phyloP scores from a whole-genome alignment of 2,888 invertebrate genomes.

The Sisyra nigra region DNA sequence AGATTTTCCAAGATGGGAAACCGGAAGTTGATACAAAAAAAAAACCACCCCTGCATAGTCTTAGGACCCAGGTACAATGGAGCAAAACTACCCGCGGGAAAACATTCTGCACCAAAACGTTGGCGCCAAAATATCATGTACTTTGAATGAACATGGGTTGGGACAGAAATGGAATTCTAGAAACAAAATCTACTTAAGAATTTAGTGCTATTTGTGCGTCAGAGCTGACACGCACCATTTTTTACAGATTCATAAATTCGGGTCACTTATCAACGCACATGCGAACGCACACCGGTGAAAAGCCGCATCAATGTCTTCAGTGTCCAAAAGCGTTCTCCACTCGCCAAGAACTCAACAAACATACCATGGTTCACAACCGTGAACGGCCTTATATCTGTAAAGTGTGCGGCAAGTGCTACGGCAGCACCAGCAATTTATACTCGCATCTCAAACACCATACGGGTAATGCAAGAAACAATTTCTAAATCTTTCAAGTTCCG shows the following conservation, averaged over 20 bases:
- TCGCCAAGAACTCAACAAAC: slow-evolving; percentile 19
- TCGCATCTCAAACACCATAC: slow-evolving; percentile 20
- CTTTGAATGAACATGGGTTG: too few species aligned
- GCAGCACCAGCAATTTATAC: slow-evolving; percentile 20
- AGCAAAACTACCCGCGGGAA: too few species aligned
- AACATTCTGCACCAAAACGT: too few species aligned
- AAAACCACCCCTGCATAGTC: too few species aligned
- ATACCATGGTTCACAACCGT: slow-evolving; percentile 21
- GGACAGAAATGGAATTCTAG: too few species aligned
- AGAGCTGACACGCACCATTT: not conserved
- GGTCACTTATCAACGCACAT: slow-evolving; percentile 21
- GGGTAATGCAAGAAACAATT: slow-evolving; percentile 8
- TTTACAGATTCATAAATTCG: slow-evolving; percentile 17
- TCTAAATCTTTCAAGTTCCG: too few species aligned
- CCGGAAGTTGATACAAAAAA: too few species aligned
- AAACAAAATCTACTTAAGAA: not conserved
- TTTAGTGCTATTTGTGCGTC: not conserved
- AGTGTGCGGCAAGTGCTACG: slow-evolving; percentile 19
- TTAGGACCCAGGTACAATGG: too few species aligned
- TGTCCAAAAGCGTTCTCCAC: slow-evolving; percentile 21
- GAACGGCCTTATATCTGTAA: slow-evolving; percentile 20
- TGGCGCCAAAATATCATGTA: too few species aligned
- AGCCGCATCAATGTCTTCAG: slow-evolving; percentile 17
- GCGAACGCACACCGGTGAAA: slow-evolving; percentile 19
- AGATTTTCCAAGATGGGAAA: too few species aligned